These are phyloP conservation scores for Acridotheres tristis DNA, from an alignment of 2,797 vertebrate species.

Conservation along the genomic window DNA sequence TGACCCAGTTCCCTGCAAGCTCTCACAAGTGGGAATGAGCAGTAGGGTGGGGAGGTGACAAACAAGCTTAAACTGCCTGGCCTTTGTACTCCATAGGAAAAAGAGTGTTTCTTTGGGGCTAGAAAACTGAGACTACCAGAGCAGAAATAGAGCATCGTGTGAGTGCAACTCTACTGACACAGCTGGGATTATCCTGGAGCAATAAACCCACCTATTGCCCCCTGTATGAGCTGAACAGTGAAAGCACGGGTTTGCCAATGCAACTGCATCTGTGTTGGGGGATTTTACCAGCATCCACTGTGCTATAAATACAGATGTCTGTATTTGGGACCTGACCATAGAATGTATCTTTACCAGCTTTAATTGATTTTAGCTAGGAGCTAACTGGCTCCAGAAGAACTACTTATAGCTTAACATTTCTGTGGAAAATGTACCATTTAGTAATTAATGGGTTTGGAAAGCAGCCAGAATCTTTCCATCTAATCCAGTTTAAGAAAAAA, in stretches of 20 bases:
- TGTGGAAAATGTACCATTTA: conserved; percentile 61
- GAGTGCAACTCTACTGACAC: neutral
- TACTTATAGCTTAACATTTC: conserved; percentile 66
- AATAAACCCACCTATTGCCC: neutral
- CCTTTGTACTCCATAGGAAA: neutral
- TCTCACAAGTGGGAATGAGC: neutral
- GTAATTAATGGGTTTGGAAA: conserved; percentile 69
- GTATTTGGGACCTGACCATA: neutral
- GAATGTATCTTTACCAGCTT: conserved; percentile 49
- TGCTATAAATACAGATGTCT: conserved; percentile 7
- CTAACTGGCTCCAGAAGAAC: conserved; percentile 47
- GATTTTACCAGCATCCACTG: neutral
- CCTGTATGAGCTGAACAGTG: neutral
- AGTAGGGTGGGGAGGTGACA: neutral
- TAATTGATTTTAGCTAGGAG: conserved; percentile 61
- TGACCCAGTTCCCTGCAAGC: conserved; percentile 49
- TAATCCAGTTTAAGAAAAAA: conserved; percentile 59
- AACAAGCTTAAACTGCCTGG: neutral
- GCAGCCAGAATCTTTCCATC: conserved; percentile 66
- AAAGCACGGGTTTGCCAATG: neutral
- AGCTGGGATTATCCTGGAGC: neutral
- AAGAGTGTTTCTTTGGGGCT: neutral
- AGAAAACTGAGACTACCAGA: neutral
- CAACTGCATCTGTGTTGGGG: neutral
- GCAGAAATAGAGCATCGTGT: neutral